Evolutionary conservation across 2,113 vertebrate genomes (phyloP).

Genomic region (Peromyscus maniculatus): DNA sequence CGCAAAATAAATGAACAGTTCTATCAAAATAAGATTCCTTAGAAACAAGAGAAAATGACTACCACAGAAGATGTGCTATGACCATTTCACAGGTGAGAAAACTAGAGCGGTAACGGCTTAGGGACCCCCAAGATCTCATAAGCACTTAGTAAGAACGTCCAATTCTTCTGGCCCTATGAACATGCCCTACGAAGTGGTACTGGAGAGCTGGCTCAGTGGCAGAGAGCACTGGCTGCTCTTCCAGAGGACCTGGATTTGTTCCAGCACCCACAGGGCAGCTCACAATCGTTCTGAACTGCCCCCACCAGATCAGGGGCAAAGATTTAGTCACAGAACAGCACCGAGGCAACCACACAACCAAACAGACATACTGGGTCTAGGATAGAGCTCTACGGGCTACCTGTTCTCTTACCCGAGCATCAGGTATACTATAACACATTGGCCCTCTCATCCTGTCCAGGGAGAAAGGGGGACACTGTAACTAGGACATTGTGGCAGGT

Average conservation of each 20-base stretch:
- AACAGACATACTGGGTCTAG: background rate
- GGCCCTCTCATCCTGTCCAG: background rate
- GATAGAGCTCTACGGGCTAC: background rate
- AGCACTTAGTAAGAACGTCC: background rate
- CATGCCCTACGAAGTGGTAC: background rate
- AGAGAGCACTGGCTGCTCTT: background rate
- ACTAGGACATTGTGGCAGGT: background rate
- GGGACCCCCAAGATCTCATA: background rate
- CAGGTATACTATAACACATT: background rate
- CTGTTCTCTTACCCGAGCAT: background rate
- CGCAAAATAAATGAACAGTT: background rate
- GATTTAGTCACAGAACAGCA: background rate
- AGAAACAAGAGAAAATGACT: constrained; percentile 18
- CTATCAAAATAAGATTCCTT: constrained; percentile 32
- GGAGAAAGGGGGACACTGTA: background rate
- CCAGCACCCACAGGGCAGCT: no score
- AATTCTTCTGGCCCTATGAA: background rate
- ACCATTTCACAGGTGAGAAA: constrained; percentile 40
- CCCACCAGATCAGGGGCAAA: background rate
- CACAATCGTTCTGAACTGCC: background rate
- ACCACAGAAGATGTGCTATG: background rate
- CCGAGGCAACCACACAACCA: background rate
- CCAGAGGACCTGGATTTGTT: background rate
- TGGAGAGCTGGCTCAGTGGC: background rate
- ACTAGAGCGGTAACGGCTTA: background rate